phyloP scores from a whole-genome alignment of 2,888 invertebrate genomes.

The Galeopsomyia nigrocyanea region DNA sequence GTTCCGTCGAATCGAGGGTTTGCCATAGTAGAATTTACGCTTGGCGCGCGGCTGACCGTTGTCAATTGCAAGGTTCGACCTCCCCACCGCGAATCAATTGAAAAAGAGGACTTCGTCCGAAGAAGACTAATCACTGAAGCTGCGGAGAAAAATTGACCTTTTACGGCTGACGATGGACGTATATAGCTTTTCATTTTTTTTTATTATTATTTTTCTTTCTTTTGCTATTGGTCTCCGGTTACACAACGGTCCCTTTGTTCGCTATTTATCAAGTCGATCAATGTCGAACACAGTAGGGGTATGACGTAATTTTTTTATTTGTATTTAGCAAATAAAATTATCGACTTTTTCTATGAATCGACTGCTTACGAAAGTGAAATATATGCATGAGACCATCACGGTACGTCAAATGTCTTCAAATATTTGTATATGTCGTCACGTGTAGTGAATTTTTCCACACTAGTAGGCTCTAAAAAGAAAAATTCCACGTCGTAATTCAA shows the following conservation, averaged over 20 bases:
- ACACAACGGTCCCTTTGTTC: neutral
- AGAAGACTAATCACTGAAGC: conserved; percentile 30
- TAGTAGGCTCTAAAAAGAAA: no score
- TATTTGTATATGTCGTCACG: no score
- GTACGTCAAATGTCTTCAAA: no score
- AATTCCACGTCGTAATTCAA: no score
- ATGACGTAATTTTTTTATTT: no score
- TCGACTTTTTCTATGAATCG: no score
- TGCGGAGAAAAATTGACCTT: conserved; percentile 13
- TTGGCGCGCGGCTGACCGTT: conserved; percentile 12
- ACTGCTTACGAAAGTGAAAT: no score
- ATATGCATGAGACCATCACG: no score
- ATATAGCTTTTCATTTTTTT: conserved; percentile 5
- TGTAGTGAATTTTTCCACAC: no score
- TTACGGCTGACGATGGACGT: neutral
- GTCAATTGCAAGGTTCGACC: conserved; percentile 34
- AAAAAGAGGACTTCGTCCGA: conserved; percentile 1
- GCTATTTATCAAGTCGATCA: no score
- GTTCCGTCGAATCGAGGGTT: neutral
- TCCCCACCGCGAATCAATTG: neutral
- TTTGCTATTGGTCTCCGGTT: conserved; percentile 5
- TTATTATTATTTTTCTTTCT: conserved; percentile 7
- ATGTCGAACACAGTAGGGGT: no score
- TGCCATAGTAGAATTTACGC: conserved; percentile 1
- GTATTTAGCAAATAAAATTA: no score